Base-by-base conservation (phyloP, 2,888 invertebrate species). In the Teleogryllus oceanicus region DNA sequence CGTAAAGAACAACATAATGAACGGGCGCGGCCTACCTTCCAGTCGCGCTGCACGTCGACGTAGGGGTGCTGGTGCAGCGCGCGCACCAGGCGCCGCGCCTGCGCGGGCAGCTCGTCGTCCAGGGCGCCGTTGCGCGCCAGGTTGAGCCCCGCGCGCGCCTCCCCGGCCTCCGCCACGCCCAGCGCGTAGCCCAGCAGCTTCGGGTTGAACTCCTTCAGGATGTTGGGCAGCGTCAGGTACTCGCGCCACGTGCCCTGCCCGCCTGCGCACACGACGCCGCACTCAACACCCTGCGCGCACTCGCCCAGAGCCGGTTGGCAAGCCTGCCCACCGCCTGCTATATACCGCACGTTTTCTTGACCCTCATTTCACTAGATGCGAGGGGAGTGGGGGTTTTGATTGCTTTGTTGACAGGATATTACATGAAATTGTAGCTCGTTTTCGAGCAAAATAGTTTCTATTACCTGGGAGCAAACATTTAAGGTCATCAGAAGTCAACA, bases 221-320 rank as follows among this genome's bases (percentile, higher is more conserved):
- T 82, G 78, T 82, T 82, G 37, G 82, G 82, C 62, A 82, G 62
- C 18, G 82, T 82, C 24, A 82, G 80, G 77, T 78, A 82, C 51
- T 83, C 78, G 20, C 82, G 78, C 83, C 83, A 83, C 0, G 81
- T 83, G 3, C 78, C 82, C 49, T 81, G 78, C 13, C 83, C 83
- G 13, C 83, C 83, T 83, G 81, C 13, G 75, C 62, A 62, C 62
- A 16, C 37, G 1, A 8, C 37, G 8, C 8, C 37, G 8, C 37
- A 1, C 24, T 21, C 24, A 4, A 4, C 24, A 2, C 24, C 2
- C 24, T 37, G 4, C 24, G 0, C 24, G 3, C 24, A 2, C 24
- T 4, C 24, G 24, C 24, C 2, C 2, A 37, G 24, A 37, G 24
- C 2, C 24, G 3, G 4, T 37, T 2, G 24, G 4, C 24, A 4